Evolutionary conservation across 2,888 invertebrate species (phyloP), one percentile per base, ranked within the genome.

Genomic region (Bhutanitis thaidina): DNA sequence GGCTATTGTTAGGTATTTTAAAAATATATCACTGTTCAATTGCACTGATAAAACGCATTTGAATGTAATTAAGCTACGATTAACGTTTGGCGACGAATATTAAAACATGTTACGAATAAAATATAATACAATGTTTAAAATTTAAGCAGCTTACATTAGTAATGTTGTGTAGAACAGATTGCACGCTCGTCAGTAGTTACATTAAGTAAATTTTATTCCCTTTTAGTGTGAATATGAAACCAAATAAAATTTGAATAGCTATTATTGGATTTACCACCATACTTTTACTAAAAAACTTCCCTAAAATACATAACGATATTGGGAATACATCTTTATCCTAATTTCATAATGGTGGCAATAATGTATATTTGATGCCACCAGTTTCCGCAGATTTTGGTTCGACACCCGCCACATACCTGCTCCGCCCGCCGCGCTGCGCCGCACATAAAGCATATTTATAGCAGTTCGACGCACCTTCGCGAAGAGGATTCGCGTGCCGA

Each of bases 381-480:
- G 8, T 32, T 32, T 5, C 12, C 34, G 12, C 56, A 45, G 54
- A 55, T 27, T 27, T 12, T 34, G 5, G 8, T 57, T 64, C 60
- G 12, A 34, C 34, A 1, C 10, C 62, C 62, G 67, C 67, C 74
- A 70, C 74, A 75, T 71, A 71, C 69, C 69, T 72, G 71, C 69
- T 65, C 61, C 67, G 66, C 63, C 67, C 69, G 71, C 65, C 65
- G 76, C 74, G 77, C 77, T 70, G 74, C 74, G 73, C 73, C 71
- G 77, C 75, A 76, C 77, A 82, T 84, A 74, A 81, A 82, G 69
- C 83, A 86, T 88, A 87, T 86, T 86, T 76, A 87, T 89, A 89
- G 84, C 77, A 81, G 86, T 88, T 82, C 85, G 84, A 77, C 85
- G 88, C 86, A 87, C 84, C 85, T 87, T 81, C 76, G 79, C 77